These are phyloP conservation scores for Gymnoscopelus braueri DNA, from an alignment of 2,797 vertebrate species.

Conservation along the genomic window DNA sequence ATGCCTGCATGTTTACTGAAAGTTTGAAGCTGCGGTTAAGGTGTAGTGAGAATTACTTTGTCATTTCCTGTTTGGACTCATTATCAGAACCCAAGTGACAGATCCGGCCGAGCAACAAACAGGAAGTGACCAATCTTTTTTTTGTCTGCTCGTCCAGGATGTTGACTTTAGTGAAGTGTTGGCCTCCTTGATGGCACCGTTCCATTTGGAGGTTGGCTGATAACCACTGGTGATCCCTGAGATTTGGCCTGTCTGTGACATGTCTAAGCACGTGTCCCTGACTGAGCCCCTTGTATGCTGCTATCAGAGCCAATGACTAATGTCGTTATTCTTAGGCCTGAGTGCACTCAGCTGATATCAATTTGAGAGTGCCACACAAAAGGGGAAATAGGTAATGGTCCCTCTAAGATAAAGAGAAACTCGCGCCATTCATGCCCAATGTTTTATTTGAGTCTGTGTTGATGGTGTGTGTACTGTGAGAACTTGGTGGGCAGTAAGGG, in stretches of 20 bases:
- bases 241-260: conserved; percentile 61
- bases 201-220: conserved; percentile 62
- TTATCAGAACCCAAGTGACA: conserved; percentile 21
- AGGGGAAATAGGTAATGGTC: conserved; percentile 55
- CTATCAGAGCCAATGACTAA: conserved; percentile 78
- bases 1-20: not conserved
- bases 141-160: conserved; percentile 59
- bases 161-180: conserved; percentile 62
- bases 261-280: conserved; percentile 73
- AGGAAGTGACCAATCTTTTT: conserved; percentile 53
- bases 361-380: conserved; percentile 63
- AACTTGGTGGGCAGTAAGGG: conserved; percentile 19
- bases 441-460: conserved; percentile 30
- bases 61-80: conserved; percentile 11
- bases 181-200: conserved; percentile 53
- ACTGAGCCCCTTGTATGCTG: conserved; percentile 59
- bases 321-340: conserved; percentile 76
- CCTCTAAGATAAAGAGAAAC: conserved; percentile 61
- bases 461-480: conserved; percentile 17
- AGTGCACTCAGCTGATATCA: conserved; percentile 74
- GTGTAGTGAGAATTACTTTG: not conserved
- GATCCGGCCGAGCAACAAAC: conserved; percentile 30
- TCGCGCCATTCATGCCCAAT: conserved; percentile 29
- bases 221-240: conserved; percentile 59
- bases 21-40: not conserved